Percentiles rank a stretch among this genome's conserved stretches.
Evolutionary conservation across 2,888 invertebrate genomes (phyloP).

Genomic region (Pollenia griseotomentosa): DNA sequence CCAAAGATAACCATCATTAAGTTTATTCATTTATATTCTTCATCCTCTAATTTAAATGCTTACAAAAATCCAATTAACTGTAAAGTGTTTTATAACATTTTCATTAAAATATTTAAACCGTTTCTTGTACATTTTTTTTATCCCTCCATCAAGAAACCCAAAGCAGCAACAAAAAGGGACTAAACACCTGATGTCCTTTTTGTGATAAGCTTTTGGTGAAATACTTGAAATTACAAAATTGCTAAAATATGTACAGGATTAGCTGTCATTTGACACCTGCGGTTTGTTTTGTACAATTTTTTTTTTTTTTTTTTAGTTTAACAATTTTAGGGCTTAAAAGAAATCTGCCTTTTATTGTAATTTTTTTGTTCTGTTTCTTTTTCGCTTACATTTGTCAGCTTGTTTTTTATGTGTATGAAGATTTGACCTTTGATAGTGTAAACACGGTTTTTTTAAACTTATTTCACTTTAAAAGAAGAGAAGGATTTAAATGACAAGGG

Average conservation of each 20-base stretch:
- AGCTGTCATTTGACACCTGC: slow-evolving; percentile 71
- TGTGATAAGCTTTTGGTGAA: slow-evolving; percentile 63
- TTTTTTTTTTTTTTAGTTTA: slow-evolving; percentile 40
- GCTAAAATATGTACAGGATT: slow-evolving; percentile 60
- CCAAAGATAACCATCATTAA: slow-evolving; percentile 14
- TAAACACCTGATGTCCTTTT: slow-evolving; percentile 71
- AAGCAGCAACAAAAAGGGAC: slow-evolving; percentile 39
- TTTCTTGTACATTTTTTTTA: neutral
- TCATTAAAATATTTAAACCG: slow-evolving; percentile 60
- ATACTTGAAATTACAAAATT: slow-evolving; percentile 34
- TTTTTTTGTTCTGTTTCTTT: slow-evolving; percentile 19
- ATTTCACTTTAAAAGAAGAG: slow-evolving; percentile 4
- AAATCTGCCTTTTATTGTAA: slow-evolving; percentile 46
- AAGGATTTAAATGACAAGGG: slow-evolving; percentile 31
- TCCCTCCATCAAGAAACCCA: neutral
- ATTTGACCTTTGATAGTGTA: slow-evolving; percentile 65
- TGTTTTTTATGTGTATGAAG: slow-evolving; percentile 42
- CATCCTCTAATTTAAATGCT: slow-evolving; percentile 53
- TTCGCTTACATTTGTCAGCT: slow-evolving; percentile 51
- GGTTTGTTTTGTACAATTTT: slow-evolving; percentile 49
- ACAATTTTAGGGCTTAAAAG: slow-evolving; percentile 53
- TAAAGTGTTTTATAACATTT: slow-evolving; percentile 71
- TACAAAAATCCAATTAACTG: slow-evolving; percentile 72
- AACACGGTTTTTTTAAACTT: slow-evolving; percentile 28
- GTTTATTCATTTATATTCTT: neutral